Evolutionary conservation across 2,888 invertebrate species (phyloP), one percentile per base, ranked within the genome.

Genomic region (Pediacus dermestoides): DNA sequence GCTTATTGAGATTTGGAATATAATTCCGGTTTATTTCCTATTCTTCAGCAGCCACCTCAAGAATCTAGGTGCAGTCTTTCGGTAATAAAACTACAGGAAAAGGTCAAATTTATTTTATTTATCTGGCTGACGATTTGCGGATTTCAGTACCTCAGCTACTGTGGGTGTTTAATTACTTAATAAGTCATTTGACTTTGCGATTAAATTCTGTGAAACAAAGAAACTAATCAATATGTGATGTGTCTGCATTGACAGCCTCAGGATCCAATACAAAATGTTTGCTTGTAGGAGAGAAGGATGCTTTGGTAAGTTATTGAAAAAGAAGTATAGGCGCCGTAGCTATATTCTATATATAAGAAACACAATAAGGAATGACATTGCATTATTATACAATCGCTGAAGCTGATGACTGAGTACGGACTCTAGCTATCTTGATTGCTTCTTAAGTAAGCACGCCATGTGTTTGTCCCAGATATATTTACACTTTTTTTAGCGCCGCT

Each of bases 311-410:
- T 47, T 46, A 48, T 47, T 53, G 44, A 53, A 53, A 53, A 48
- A 34, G 35, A 34, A 34, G 43, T 50, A 48, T 39, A 49, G 55
- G 54, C 57, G 56, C 56, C 56, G 53, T 44, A 44, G 50, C 44
- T 34, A 21, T 23, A 30, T 26, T 25, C 30, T 31, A 13, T 38
- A 26, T 38, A 38, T 33, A 38, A 46, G 44, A 43, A 44, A 34
- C 42, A 57, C 57, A 61, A 61, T 60, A 55, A 55, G 44, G 56
- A 58, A 63, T 63, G 62, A 63, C 61, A 58, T 46, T 58, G 62
- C 62, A 61, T 39, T 58, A 60, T 58, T 52, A 56, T 55, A 57
- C 57, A 59, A 59, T 56, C 53, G 53, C 27, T 34, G 30, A 48
- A 52, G 53, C 51, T 53, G 61, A 61, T 57, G 58, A 56, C 51